Evolutionary conservation across 1,140 invertebrate species (phyloP).

Genomic region (Leptonema lineaticorne): DNA sequence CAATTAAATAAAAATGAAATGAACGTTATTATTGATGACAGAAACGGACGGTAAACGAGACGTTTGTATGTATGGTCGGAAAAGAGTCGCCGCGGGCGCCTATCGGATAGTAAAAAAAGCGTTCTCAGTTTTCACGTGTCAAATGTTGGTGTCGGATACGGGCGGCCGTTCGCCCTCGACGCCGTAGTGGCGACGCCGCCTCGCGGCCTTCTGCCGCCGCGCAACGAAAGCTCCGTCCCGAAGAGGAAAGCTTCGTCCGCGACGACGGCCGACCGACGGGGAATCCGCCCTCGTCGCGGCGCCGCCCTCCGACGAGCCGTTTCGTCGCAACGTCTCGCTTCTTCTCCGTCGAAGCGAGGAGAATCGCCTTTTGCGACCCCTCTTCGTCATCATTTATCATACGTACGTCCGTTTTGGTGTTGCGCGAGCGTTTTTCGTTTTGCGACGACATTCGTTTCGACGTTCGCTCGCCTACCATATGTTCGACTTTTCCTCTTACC

Average conservation of each 20-base stretch:
- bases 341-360: no score
- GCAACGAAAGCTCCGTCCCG: background rate
- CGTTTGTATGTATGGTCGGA: no score
- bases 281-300: background rate
- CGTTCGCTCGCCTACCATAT: background rate
- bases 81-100: no score
- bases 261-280: background rate
- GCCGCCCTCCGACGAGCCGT: background rate
- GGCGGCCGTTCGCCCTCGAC: background rate
- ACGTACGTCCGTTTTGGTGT: background rate
- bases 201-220: background rate
- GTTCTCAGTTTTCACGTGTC: slow-evolving; percentile 7
- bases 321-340: no score
- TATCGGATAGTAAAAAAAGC: background rate
- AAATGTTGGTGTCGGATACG: background rate
- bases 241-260: background rate
- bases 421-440: background rate
- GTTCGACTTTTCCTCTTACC: background rate
- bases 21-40: no score
- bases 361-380: no score
- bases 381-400: no score
- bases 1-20: no score
- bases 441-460: background rate
- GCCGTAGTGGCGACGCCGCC: background rate
- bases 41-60: no score